phyloP scores from a whole-genome alignment of 2,888 invertebrate genomes.

The Diplazon laetatorius region DNA sequence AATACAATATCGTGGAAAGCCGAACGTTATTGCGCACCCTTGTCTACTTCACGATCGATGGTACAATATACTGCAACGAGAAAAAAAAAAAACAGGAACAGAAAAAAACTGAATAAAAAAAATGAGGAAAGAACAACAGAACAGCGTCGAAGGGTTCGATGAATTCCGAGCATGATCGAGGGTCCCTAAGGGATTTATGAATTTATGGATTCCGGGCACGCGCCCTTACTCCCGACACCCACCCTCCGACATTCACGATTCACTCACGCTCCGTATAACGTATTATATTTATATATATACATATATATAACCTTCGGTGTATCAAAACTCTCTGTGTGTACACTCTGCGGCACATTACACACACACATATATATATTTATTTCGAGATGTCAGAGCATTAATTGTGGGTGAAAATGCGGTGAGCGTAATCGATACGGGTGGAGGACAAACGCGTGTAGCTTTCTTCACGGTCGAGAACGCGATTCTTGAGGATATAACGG shows the following conservation, averaged over 20 bases:
- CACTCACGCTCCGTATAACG: conserved; percentile 25
- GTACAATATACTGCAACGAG: conserved; percentile 4
- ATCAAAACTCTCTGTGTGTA: conserved; percentile 5
- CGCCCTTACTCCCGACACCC: conserved; percentile 58
- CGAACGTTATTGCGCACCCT: conserved; percentile 28
- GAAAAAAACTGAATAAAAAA: conserved; percentile 11
- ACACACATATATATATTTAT: not conserved
- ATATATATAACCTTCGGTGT: conserved; percentile 1
- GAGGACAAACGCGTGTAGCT: conserved; percentile 7
- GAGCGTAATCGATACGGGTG: conserved; percentile 27
- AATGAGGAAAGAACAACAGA: not conserved
- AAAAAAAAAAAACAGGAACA: conserved; percentile 8
- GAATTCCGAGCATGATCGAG: conserved; percentile 36
- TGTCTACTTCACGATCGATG: conserved; percentile 20
- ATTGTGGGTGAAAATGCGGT: conserved; percentile 27
- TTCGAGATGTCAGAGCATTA: conserved; percentile 25
- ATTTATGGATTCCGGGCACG: conserved; percentile 70
- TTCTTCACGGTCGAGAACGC: conserved; percentile 3
- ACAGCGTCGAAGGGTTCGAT: conserved; percentile 48
- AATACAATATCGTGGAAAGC: not conserved
- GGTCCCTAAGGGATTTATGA: conserved; percentile 64
- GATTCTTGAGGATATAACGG: conserved; percentile 2
- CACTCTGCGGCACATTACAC: not conserved
- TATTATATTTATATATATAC: conserved; percentile 5
- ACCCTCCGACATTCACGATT: conserved; percentile 32